phyloP scores from a whole-genome alignment of 2,113 vertebrate genomes.

The Numenius arquata region DNA sequence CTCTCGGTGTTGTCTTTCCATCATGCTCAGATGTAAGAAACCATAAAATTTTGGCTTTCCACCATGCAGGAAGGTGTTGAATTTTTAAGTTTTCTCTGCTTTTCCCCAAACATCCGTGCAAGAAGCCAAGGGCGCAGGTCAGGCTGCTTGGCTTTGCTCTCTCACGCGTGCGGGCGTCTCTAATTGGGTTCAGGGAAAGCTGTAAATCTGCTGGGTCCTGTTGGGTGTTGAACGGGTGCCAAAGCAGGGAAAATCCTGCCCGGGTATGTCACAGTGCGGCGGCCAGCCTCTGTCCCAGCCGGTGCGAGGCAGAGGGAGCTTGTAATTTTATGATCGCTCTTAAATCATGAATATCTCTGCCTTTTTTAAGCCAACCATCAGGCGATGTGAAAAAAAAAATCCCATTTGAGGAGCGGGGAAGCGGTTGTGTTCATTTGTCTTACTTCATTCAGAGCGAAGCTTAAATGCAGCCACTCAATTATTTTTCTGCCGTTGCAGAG shows the following conservation, averaged over 20 bases:
- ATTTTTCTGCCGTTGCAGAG: not conserved
- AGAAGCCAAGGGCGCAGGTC: no score
- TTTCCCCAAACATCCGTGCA: not conserved
- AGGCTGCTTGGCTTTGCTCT: not conserved
- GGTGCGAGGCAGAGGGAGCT: not conserved
- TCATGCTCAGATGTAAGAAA: not conserved
- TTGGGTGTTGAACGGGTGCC: not conserved
- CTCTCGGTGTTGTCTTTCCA: not conserved
- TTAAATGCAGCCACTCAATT: not conserved
- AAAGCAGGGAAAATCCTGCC: not conserved
- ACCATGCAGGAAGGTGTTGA: not conserved
- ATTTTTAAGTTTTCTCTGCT: not conserved
- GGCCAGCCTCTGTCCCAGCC: no score
- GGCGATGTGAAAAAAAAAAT: not conserved
- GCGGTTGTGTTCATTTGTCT: not conserved
- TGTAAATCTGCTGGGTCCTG: not conserved
- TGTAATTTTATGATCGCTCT: not conserved
- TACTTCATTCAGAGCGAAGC: not conserved
- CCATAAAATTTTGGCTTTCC: not conserved
- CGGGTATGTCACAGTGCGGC: accelerated
- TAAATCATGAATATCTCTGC: not conserved
- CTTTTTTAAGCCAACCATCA: not conserved
- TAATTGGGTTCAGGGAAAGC: not conserved
- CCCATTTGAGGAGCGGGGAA: not conserved
- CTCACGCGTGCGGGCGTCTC: accelerated